Evolutionary conservation across 2,888 invertebrate genomes (phyloP), one percentile per base, ranked within the genome.

Genomic region (Ephialtes manifestator): DNA sequence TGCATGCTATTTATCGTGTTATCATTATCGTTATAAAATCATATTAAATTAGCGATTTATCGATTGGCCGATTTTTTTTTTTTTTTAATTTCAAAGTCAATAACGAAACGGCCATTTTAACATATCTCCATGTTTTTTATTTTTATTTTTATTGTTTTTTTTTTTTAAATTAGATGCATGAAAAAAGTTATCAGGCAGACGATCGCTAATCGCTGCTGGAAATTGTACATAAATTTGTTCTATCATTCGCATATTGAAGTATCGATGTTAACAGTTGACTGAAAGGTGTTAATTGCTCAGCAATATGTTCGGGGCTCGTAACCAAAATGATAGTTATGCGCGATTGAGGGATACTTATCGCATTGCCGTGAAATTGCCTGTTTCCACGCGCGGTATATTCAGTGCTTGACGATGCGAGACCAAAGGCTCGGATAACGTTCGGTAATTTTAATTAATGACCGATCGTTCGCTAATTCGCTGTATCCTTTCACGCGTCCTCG

Each of bases 191-290:
- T 60, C 20, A 43, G n/a, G 51, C 13, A 20, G 35, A 43, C 20
- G 28, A 53, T 20, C 18, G 48, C 35, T 35, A 28, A 58, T 77
- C 35, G 43, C 20, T 31, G 20, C 43, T 71, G 15, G 28, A 20
- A 43, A n/a, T 65, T 77, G 77, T 77, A 77, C 20, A 71, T 82
- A 65, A 67, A 76, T 63, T 71, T n/a, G 35, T 31, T 43, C 71
- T 43, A 63, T 71, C 35, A 43, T 70, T 31, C 20, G 63, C 46
- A 43, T 31, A 71, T 71, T 71, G 51, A 65, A 18, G 39, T 65
- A 71, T 82, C 48, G 43, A 53, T 46, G 70, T 71, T 71, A 55
- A 55, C 28, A 39, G 82, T 10, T 53, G 71, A 77, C 20, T 71
- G 63, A 58, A 46, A 77, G 71, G 53, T 55, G 71, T 72, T 81